phyloP scores from a whole-genome alignment of 2,888 invertebrate genomes.

The Metallyticus violacea region DNA sequence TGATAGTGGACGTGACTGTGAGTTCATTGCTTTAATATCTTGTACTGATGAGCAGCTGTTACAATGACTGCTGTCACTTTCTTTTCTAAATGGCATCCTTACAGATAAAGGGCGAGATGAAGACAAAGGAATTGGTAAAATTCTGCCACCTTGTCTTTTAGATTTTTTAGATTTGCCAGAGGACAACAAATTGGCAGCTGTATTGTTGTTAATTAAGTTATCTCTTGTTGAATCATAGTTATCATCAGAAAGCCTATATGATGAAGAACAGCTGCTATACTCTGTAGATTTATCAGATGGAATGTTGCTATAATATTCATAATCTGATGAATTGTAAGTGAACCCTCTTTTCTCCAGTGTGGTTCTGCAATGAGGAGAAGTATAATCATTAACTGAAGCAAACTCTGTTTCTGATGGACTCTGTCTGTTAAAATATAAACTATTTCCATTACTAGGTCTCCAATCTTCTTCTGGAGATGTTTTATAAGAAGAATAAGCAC shows the following conservation, averaged over 20 bases:
- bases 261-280: neutral
- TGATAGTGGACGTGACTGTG: conserved; percentile 12
- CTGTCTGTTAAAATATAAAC: neutral
- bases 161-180: neutral
- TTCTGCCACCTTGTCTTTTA: conserved; percentile 8
- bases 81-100: neutral
- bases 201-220: conserved; percentile 2
- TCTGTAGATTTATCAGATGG: neutral
- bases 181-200: neutral
- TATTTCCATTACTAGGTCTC: neutral
- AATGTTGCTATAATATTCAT: neutral
- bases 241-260: neutral
- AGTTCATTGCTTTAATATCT: neutral
- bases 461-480: neutral
- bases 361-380: neutral
- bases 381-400: neutral
- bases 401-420: neutral
- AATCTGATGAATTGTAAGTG: neutral
- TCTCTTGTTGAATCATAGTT: neutral
- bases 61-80: neutral
- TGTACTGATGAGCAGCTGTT: neutral
- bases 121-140: conserved; percentile 13
- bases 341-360: neutral
- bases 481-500: neutral
- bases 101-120: conserved; percentile 8